Evolutionary conservation across 2,888 invertebrate species (phyloP).

Genomic region (Sinohyriopsis cumingii): DNA sequence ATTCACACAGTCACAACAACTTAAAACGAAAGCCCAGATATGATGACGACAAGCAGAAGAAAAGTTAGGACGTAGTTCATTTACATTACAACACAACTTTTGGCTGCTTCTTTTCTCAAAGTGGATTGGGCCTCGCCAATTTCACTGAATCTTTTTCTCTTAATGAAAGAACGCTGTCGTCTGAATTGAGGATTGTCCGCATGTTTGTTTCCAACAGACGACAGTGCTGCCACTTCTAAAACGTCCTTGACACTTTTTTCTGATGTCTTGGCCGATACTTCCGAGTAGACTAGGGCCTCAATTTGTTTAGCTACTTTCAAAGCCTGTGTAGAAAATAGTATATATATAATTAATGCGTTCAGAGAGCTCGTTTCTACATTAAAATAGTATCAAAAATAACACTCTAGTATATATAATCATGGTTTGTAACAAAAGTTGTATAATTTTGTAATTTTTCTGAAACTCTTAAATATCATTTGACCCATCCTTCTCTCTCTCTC

Average conservation of each 20-base stretch:
- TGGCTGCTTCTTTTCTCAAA: constrained; percentile 60
- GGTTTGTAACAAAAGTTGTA: no score
- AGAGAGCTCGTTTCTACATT: no score
- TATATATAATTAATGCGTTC: background rate
- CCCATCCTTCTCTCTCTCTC: no score
- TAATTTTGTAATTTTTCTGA: no score
- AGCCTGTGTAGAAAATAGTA: constrained; percentile 73
- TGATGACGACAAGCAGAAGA: no score
- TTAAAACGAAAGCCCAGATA: no score
- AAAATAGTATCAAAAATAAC: no score
- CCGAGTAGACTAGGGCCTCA: constrained; percentile 80
- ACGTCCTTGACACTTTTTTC: constrained; percentile 79
- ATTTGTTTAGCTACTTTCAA: constrained; percentile 78
- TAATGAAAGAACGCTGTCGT: constrained; percentile 52
- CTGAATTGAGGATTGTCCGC: constrained; percentile 32
- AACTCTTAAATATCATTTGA: no score
- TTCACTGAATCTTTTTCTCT: constrained; percentile 56
- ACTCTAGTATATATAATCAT: no score
- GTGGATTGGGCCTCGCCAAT: constrained; percentile 61
- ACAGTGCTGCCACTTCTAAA: constrained; percentile 79
- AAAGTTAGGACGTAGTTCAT: background rate
- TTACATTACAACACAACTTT: constrained; percentile 65
- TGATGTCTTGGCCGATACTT: constrained; percentile 78
- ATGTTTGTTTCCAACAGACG: constrained; percentile 50
- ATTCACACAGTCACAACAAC: no score